A percentile compares a stretch with the other conserved stretches of the same genome.
Conservation (phyloP, 2,113 vertebrate genomes). For the Muntiacus muntjak region DNA sequence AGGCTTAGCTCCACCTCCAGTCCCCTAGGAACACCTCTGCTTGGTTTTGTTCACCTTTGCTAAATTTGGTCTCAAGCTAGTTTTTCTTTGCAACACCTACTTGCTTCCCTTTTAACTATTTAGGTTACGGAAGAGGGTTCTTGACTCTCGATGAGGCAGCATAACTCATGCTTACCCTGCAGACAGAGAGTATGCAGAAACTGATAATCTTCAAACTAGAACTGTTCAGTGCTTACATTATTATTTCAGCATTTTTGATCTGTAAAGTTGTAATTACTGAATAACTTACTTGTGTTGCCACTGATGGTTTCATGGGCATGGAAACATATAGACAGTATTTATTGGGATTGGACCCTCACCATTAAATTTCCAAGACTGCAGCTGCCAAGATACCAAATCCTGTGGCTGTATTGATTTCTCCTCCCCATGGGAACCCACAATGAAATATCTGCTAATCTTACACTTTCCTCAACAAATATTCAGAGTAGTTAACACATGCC, state of each 20-base stretch:
- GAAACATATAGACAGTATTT: background rate
- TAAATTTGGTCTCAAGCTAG: background rate
- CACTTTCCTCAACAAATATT: background rate
- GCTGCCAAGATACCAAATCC: background rate
- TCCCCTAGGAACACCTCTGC: background rate
- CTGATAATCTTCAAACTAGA: background rate
- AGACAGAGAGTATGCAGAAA: background rate
- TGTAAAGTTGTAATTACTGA: background rate
- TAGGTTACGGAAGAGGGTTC: background rate
- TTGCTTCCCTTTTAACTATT: background rate
- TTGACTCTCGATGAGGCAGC: background rate
- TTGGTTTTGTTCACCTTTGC: background rate
- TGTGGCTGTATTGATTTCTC: background rate
- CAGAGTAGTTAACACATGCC: background rate
- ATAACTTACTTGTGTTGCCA: background rate
- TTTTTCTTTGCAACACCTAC: background rate
- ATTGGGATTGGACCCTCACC: background rate
- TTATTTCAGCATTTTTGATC: background rate
- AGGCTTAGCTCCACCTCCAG: fast-evolving
- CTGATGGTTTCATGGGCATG: background rate
- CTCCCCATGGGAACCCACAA: background rate
- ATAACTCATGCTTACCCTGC: background rate
- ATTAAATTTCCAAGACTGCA: background rate
- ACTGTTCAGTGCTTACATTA: background rate
- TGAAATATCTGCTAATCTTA: constrained; percentile 15